Evolutionary conservation across 2,888 invertebrate species (phyloP).

Genomic region (Netelia fuscicornis): DNA sequence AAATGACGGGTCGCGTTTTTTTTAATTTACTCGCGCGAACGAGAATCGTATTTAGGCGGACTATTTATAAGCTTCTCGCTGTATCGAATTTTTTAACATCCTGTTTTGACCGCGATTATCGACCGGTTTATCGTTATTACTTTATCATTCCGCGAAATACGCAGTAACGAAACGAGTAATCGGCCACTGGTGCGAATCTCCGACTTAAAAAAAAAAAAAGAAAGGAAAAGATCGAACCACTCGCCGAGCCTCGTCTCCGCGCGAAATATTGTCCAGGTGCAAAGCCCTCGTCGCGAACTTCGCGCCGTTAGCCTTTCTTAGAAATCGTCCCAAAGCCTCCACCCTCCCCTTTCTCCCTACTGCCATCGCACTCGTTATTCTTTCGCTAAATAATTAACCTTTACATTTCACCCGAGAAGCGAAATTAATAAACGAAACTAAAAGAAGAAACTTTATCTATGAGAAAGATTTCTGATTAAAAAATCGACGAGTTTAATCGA

Average conservation of each 20-base stretch:
- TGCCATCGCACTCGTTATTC: constrained; percentile 16
- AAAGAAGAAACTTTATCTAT: too few relatives aligned
- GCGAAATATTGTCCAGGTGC: constrained; percentile 24
- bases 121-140: not conserved
- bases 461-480: too few relatives aligned
- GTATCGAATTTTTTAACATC: not conserved
- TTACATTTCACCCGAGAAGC: not conserved
- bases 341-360: not conserved
- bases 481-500: too few relatives aligned
- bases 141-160: not conserved
- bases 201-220: not conserved
- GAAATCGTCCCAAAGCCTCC: constrained; percentile 22
- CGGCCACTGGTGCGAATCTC: constrained; percentile 29
- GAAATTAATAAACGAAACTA: not conserved
- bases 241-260: not conserved
- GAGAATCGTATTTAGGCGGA: not conserved
- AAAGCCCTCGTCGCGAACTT: constrained; percentile 25
- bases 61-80: not conserved
- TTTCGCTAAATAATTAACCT: constrained; percentile 55
- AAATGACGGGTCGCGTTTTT: not conserved
- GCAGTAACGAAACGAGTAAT: too few relatives aligned
- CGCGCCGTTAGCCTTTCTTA: constrained; percentile 9
- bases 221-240: not conserved
- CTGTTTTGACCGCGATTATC: not conserved
- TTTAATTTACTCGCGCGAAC: not conserved